These are phyloP conservation scores for Squalus acanthias DNA, from an alignment of 2,797 vertebrate genomes.

Conservation along the genomic window DNA sequence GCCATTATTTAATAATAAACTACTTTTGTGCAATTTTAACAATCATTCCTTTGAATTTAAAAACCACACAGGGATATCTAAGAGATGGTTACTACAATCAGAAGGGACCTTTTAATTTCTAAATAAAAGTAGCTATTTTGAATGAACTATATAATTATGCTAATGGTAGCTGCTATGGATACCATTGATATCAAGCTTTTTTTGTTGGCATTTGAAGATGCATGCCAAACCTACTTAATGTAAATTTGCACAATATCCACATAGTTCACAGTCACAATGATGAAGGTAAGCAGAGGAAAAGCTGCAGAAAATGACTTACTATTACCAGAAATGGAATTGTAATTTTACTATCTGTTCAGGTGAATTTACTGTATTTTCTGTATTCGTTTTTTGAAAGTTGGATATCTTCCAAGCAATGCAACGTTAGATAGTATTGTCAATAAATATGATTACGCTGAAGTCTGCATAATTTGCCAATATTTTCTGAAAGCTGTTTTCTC, in stretches of 20 bases:
- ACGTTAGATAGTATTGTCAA: not conserved
- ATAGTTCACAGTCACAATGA: not conserved
- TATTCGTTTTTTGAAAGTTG: not conserved
- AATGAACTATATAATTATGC: not conserved
- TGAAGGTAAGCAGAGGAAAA: not conserved
- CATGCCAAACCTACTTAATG: not conserved
- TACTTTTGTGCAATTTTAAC: constrained; percentile 74
- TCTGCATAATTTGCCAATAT: not conserved
- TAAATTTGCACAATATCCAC: not conserved
- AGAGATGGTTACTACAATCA: not conserved
- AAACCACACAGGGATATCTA: not conserved
- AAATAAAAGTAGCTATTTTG: not conserved
- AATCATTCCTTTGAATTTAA: constrained; percentile 56
- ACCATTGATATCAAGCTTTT: not conserved
- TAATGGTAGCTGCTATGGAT: not conserved
- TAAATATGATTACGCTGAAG: not conserved
- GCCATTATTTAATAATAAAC: constrained; percentile 79
- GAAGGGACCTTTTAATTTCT: not conserved
- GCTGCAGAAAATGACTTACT: not conserved
- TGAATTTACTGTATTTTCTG: constrained; percentile 6
- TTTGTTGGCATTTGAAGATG: not conserved
- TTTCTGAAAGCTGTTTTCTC: not conserved
- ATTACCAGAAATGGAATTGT: not conserved
- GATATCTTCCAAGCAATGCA: not conserved
- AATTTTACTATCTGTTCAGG: not conserved